Evolutionary conservation across 35 echinoderm and acorn worm genomes (phyloP), one percentile per base, ranked within the genome.

Genomic region (Hemicentrotus pulcherrimus): DNA sequence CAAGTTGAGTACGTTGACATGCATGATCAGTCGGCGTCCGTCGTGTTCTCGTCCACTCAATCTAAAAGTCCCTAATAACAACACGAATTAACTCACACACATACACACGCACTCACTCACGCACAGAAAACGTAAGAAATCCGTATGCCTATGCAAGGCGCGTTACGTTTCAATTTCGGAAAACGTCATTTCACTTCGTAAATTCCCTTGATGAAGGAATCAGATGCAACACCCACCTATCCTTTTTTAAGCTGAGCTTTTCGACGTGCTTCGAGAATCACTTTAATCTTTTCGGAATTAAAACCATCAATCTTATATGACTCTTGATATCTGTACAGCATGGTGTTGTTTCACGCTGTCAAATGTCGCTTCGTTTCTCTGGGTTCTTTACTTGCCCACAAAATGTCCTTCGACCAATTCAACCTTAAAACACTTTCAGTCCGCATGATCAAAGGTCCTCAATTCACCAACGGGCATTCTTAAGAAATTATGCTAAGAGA

Each of bases 271-370:
- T 70, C 19, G 19, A 78, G 65, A 78, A 78, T 78, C 65, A 28
- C 65, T 78, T 78, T 78, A 78, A 78, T 18, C 65, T 28, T 78
- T 22, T 78, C 65, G 65, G 65, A 78, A 78, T 78, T 78, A 78
- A 78, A 78, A 78, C 65, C 65, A 78, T 78, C 65, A 22, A 78
- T 78, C 65, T 78, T 78, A 22, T 78, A 59, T n/a, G 65, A 78
- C 22, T 78, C 24, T 5, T 78, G 65, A 78, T 78, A 6, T 78
- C 28, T 78, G 6, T 78, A 78, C 65, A 78, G 65, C 28, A 78
- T 78, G 65, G 24, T 78, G 22, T 28, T 78, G 65, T 78, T 78
- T 78, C 65, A 78, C 65, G 65, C 65, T 28, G 65, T 78, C 65
- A 78, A 28, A 78, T 28, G 65, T 78, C 65, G 19, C 28, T 78